Evolutionary conservation across 2,113 vertebrate species (phyloP), one percentile per base, ranked within the genome.

Genomic region (Aspidoscelis tigris): DNA sequence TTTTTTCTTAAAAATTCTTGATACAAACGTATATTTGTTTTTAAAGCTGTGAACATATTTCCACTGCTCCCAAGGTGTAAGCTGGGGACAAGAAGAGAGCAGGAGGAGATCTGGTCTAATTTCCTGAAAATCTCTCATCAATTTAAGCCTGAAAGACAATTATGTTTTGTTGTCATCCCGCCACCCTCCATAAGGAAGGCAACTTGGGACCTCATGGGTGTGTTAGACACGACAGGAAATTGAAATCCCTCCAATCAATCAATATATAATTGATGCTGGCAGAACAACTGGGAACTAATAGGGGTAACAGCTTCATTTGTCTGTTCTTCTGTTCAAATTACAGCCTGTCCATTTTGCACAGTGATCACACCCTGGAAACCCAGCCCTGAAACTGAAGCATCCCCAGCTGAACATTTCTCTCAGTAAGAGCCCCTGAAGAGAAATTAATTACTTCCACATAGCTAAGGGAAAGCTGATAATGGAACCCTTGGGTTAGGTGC

Each of bases 171-270:
- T 22, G 41, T 47, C 24, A 64, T 83, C 81, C 12, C 41, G 55
- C 8, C 2, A 26, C 20, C 26, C 55, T 71, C 16, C 2, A 20
- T 20, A 41, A 9, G 10, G 75, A 85, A 89, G 70, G 5, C 3
- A 1, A 58, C 43, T 2, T 61, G 0, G n/a, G 22, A 39, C 81
- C 70, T 89, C 76, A 24, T 3, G 21, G 33, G 44, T 53, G 50
- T 4, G 2, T 53, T 47, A 88, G 80, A 76, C 83, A 85, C 73
- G 72, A 11, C 41, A 84, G 76, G 58, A 89, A 89, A 89, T 53
- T 64, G 44, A 88, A 87, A 65, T 64, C 5, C 88, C 44, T 84
- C 78, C 39, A 70, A 22, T 85, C 79, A 88, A 93, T 91, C 87
- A 81, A 81, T 89, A 80, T 0, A 9, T 80, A 88, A 44, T 70